phyloP scores from a whole-genome alignment of 2,113 vertebrate species.

The Thomomys bottae region DNA sequence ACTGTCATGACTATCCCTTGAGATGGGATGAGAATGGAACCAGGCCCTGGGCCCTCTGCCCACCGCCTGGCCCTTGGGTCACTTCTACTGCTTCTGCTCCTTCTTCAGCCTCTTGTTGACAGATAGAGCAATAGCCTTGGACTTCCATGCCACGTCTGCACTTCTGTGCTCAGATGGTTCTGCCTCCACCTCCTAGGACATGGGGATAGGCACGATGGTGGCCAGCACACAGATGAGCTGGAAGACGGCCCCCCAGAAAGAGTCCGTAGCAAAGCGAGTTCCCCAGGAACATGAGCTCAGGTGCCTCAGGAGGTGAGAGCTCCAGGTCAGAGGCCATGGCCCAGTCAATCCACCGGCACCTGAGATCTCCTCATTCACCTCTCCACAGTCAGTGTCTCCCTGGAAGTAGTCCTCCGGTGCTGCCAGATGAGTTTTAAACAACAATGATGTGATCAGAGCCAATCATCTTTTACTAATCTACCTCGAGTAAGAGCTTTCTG shows the following conservation, averaged over 20 bases:
- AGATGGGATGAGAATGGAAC: background rate
- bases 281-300: constrained; percentile 93
- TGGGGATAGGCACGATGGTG: constrained; percentile 92
- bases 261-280: constrained; percentile 93
- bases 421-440: background rate
- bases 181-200: constrained; percentile 89
- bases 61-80: fast-evolving
- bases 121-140: constrained; percentile 88
- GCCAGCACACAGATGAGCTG: constrained; percentile 96
- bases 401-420: too few species aligned
- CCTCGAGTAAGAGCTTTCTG: background rate
- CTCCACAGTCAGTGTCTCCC: constrained; percentile 39
- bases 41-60: background rate
- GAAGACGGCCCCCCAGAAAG: constrained; percentile 95
- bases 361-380: constrained; percentile 21
- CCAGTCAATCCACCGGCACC: background rate
- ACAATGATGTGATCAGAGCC: background rate
- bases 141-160: constrained; percentile 89
- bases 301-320: constrained; percentile 95
- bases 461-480: background rate
- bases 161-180: constrained; percentile 88
- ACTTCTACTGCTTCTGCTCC: constrained; percentile 94
- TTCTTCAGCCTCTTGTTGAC: constrained; percentile 95
- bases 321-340: constrained; percentile 94
- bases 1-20: background rate